Conservation (phyloP, 2,797 vertebrate species). For the Sebastes nivosus region DNA sequence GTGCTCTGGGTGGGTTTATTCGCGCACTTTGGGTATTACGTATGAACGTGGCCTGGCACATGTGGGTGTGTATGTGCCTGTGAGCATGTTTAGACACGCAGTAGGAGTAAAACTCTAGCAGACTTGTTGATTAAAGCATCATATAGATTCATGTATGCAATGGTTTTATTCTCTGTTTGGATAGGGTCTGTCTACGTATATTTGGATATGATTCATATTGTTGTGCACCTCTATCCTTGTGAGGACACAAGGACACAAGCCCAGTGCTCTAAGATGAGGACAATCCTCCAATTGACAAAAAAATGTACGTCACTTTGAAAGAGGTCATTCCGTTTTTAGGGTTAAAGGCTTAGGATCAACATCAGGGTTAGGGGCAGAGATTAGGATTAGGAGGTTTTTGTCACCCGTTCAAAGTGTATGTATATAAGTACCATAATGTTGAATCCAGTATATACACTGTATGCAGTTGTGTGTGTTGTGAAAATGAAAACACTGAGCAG, state of each 20-base stretch:
- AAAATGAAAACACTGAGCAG: constrained; percentile 41
- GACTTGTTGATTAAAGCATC: constrained; percentile 75
- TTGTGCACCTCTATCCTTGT: constrained; percentile 24
- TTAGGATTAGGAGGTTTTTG: neutral
- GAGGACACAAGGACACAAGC: constrained; percentile 38
- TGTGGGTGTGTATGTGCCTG: constrained; percentile 68
- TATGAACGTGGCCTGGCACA: constrained; percentile 70
- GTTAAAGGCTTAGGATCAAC: neutral
- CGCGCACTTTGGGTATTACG: constrained; percentile 49
- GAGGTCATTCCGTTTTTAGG: constrained; percentile 12
- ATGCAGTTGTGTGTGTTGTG: constrained; percentile 15
- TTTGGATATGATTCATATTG: constrained; percentile 1
- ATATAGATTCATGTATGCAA: constrained; percentile 18
- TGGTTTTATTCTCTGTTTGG: neutral
- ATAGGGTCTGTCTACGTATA: neutral
- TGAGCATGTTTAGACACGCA: constrained; percentile 52
- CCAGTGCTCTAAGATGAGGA: constrained; percentile 9
- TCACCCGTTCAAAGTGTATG: neutral
- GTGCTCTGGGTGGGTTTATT: constrained; percentile 45
- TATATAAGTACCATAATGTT: neutral
- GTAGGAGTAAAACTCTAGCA: constrained; percentile 58
- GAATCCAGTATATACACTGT: neutral
- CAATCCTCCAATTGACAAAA: constrained; percentile 15
- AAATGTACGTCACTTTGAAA: constrained; percentile 16
- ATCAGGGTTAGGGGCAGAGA: neutral